These are phyloP conservation scores for Ailuropoda melanoleuca DNA, from an alignment of 2,113 vertebrate species.

Conservation along the genomic window DNA sequence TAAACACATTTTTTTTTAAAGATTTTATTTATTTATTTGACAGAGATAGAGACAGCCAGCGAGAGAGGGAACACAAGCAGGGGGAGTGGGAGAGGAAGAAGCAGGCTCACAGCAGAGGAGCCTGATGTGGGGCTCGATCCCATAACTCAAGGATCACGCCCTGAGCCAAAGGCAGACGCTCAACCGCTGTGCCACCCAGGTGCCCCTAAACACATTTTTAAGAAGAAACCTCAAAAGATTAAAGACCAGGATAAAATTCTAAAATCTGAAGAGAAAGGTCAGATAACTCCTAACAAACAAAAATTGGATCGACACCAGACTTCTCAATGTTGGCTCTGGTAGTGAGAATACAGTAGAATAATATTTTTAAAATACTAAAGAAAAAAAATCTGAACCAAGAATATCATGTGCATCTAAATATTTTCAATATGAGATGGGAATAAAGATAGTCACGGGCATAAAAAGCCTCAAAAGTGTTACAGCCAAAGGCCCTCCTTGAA, in stretches of 20 bases:
- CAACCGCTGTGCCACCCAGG: too few species aligned
- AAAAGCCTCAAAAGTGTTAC: not conserved
- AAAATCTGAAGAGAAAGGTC: not conserved
- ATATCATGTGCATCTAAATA: not conserved
- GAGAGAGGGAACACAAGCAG: too few species aligned
- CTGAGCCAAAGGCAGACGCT: too few species aligned
- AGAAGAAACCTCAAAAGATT: not conserved
- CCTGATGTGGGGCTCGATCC: too few species aligned
- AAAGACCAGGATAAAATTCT: not conserved
- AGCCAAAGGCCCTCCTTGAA: not conserved
- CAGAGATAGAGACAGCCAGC: too few species aligned
- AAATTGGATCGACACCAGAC: not conserved
- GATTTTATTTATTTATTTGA: too few species aligned
- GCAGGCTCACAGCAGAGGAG: too few species aligned
- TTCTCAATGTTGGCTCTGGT: not conserved
- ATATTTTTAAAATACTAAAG: not conserved
- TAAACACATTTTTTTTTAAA: not conserved
- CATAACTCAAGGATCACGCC: too few species aligned
- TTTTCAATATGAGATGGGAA: not conserved
- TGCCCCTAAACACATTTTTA: not conserved
- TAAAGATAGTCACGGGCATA: not conserved
- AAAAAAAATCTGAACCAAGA: not conserved
- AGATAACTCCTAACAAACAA: not conserved
- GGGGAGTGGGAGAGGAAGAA: too few species aligned
- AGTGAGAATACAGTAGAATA: not conserved